Base-by-base conservation (phyloP, 2,888 invertebrate genomes). In the Sussaba pulchella region DNA sequence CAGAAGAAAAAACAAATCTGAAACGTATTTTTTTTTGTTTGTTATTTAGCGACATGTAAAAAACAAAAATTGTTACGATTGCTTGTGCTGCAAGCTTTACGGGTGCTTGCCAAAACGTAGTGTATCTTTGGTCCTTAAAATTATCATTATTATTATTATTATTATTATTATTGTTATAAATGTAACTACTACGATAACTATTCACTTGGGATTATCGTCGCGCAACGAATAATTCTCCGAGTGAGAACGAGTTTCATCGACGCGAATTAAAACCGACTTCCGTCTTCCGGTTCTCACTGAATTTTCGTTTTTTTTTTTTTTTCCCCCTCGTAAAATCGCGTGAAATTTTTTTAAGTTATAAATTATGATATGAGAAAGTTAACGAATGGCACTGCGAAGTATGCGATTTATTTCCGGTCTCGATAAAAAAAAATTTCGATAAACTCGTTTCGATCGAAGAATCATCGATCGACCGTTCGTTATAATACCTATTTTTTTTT, bases 101-200 rank as follows among this genome's bases (percentile, higher is more conserved):
- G 85, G 87, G 83, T 86, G 82, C 83, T 87, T 85, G 85, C 85
- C 83, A 87, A 89, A 87, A 85, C 83, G 57, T 88, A 88, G 86
- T 87, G 82, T 88, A 90, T 92, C 92, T 92, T 92, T 92, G 92
- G 92, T 92, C 91, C 90, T 91, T 91, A 90, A 90, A 73, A 84
- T 87, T 90, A 89, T 85, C 84, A 84, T 84, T 81, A 78, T 83
- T 76, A 83, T 52, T 50, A 41, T 59, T 43, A 54, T 61, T 74
- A 54, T 61, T 74, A 75, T 67, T 31, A 84, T 87, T 90, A 89
- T 85, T 85, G 84, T 84, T 81, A 78, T 83, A 75, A 83, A 54
- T 50, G 47, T 59, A 41, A 52, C 66, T 74, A 72, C 36, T 75
- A 75, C 69, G 66, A 67, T 64, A 73, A 80, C 71, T 59, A 80